These are phyloP conservation scores for Poeciliopsis prolifica DNA, from an alignment of 2,113 vertebrate species.

Conservation along the genomic window DNA sequence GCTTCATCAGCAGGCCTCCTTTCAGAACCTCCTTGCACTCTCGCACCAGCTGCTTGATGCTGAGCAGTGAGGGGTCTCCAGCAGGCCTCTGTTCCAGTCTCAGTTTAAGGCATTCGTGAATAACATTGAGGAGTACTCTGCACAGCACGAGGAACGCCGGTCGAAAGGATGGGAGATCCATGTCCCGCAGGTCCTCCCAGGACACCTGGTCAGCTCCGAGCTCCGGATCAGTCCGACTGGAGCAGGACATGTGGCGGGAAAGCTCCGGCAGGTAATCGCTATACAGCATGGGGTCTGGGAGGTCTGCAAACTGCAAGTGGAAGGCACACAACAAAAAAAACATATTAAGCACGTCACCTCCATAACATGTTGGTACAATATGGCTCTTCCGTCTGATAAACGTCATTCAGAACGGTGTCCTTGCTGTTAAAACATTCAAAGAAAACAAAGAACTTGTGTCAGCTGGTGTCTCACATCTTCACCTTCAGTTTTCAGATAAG, in stretches of 20 bases:
- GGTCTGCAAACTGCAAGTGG: conserved; percentile 87
- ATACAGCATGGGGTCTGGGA: conserved; percentile 91
- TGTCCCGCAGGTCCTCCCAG: conserved; percentile 90
- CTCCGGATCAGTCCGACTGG: conserved; percentile 77
- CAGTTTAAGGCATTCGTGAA: conserved; percentile 98
- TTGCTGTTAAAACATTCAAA: background rate
- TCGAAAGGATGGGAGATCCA: conserved; percentile 96
- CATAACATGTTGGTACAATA: background rate
- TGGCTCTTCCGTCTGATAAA: background rate
- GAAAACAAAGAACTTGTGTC: background rate
- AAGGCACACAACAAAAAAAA: background rate
- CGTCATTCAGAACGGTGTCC: background rate
- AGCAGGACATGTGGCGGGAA: conserved; percentile 80
- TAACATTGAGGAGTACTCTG: conserved; percentile 95
- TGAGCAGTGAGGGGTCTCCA: conserved; percentile 95
- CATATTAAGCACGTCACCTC: background rate
- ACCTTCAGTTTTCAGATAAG: too few relatives aligned
- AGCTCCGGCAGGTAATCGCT: conserved; percentile 92
- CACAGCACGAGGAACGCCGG: conserved; percentile 96
- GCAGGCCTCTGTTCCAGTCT: conserved; percentile 96
- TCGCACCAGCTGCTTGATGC: conserved; percentile 97
- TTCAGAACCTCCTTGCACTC: conserved; percentile 98
- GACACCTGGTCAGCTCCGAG: conserved; percentile 84
- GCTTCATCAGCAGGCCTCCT: conserved; percentile 97
- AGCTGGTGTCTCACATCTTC: too few relatives aligned